phyloP scores from a whole-genome alignment of 2,888 invertebrate species.

The Plebejus melissa region DNA sequence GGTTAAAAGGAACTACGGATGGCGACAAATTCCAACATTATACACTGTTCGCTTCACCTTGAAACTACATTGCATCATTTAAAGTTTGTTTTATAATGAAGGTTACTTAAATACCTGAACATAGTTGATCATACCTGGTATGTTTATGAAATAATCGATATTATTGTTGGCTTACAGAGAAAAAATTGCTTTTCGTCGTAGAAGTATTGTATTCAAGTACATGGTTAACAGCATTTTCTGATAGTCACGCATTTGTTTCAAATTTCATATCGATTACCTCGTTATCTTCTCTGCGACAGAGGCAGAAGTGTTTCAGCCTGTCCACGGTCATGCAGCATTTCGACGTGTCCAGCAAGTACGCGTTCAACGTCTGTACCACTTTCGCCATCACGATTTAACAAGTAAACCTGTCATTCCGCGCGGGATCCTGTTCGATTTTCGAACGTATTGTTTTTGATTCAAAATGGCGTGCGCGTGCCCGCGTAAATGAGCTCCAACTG shows the following conservation, averaged over 20 bases:
- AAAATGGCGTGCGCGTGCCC: conserved; percentile 53
- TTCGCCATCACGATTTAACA: conserved; percentile 51
- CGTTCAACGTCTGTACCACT: conserved; percentile 62
- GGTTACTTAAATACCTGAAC: conserved; percentile 9
- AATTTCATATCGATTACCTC: conserved; percentile 50
- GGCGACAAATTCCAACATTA: conserved; percentile 4
- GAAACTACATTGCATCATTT: conserved; percentile 14
- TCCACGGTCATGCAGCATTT: conserved; percentile 66
- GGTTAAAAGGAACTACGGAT: neutral
- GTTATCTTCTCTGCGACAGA: conserved; percentile 62
- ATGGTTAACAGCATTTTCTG: neutral
- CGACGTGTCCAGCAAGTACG: conserved; percentile 60
- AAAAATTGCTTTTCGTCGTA: neutral
- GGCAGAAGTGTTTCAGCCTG: conserved; percentile 65
- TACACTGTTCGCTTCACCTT: conserved; percentile 2
- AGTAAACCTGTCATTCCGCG: conserved; percentile 32
- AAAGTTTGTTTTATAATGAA: conserved; percentile 3
- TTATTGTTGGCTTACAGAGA: neutral
- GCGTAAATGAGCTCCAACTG: conserved; percentile 61
- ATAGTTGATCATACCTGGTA: neutral
- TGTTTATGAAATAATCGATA: neutral
- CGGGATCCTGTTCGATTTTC: conserved; percentile 28
- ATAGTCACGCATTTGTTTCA: conserved; percentile 4
- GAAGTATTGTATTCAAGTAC: neutral
- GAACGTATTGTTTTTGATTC: conserved; percentile 32